Base-by-base conservation (phyloP, 2,888 invertebrate genomes). In the Chloroclysta siterata region DNA sequence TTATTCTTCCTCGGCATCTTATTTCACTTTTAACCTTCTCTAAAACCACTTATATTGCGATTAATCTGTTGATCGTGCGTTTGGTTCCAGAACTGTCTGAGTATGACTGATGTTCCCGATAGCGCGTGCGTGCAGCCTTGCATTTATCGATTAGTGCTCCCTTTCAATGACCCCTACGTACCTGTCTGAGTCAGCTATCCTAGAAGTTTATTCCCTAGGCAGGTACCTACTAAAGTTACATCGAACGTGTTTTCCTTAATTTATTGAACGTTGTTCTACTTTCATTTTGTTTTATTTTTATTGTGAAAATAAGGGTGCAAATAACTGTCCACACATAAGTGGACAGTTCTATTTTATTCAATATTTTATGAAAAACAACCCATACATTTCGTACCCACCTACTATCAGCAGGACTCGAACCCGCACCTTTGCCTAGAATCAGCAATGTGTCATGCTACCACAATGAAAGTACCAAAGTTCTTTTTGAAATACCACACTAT, bases 51-150 rank as follows among this genome's bases (percentile, higher is more conserved):
- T 48, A 33, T 4, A 14, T 4, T 33, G 39, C 10, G 39, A 52
- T 52, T 5, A 11, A 52, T 39, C 36, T 53, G 39, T 53, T 39
- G 17, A 28, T 5, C 6, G 29, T 29, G 42, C 50, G 42, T n/a
- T 14, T 17, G 51, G 42, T 33, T 36, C 39, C n/a, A 28, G 29
- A 17, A 11, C 33, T 46, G 51, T 29, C 44, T 36, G 22, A 8
- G 14, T 29, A 61, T 61, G 56, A 56, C 13, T 52, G 42, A 61
- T 56, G 52, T 46, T 50, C 51, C 55, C 36, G 36, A 59, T 44
- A 56, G 61, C 61, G 61, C 61, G 61, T 61, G 61, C 61, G 61
- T 61, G 56, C 61, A 61, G 61, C 15, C 28, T 29, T 61, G 61
- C 61, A 61, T 39, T 53, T 59, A 61, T 61, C 52, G 61, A 61